These are phyloP conservation scores for Scaeva pyrastri DNA, from an alignment of 2,888 invertebrate species.

Conservation along the genomic window DNA sequence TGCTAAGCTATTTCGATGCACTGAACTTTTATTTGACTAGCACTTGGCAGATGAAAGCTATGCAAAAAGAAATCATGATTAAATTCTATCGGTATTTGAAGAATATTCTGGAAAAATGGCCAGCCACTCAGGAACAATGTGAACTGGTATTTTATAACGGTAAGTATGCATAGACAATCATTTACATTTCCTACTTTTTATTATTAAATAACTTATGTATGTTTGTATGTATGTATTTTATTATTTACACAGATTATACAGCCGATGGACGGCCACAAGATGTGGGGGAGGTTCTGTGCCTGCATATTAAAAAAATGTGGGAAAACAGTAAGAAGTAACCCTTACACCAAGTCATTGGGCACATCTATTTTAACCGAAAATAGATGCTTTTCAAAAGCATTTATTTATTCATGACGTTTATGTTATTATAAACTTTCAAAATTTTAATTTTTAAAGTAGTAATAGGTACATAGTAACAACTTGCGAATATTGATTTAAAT, in stretches of 20 bases:
- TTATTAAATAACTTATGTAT: no score
- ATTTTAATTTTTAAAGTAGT: neutral
- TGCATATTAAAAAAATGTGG: slow-evolving; percentile 71
- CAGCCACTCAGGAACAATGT: slow-evolving; percentile 79
- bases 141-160: slow-evolving; percentile 80
- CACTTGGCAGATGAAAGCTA: slow-evolving; percentile 80
- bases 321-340: neutral
- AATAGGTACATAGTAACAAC: neutral
- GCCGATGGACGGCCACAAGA: slow-evolving; percentile 77
- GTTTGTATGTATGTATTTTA: neutral
- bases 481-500: neutral
- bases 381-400: neutral
- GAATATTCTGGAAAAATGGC: slow-evolving; percentile 78
- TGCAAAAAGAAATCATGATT: slow-evolving; percentile 80
- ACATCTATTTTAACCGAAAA: neutral
- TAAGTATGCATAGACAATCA: slow-evolving; percentile 72
- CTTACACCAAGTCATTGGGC: neutral
- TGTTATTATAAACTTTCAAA: neutral
- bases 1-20: slow-evolving; percentile 81
- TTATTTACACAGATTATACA: slow-evolving; percentile 76
- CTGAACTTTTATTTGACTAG: slow-evolving; percentile 77
- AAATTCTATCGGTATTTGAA: slow-evolving; percentile 80
- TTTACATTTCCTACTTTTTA: no score
- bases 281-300: slow-evolving; percentile 78
- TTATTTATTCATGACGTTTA: neutral